These are phyloP conservation scores for Halyomorpha halys DNA, from an alignment of 1,140 invertebrate genomes.

Conservation along the genomic window DNA sequence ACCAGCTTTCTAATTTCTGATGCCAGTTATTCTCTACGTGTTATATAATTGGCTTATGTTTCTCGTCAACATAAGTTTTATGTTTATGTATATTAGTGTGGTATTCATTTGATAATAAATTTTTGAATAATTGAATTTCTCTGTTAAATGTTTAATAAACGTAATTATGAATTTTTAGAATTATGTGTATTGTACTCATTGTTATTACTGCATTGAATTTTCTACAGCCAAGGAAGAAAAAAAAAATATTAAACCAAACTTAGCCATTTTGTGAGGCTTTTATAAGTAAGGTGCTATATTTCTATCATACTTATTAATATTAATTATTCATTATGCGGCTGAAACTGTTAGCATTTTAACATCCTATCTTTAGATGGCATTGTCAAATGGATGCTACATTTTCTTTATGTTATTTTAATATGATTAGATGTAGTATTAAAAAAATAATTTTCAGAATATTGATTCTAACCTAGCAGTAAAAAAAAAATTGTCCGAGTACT, in stretches of 20 bases:
- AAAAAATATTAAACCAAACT: background rate
- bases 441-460: background rate
- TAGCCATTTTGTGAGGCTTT: background rate
- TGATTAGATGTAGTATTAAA: background rate
- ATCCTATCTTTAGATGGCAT: background rate
- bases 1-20: slow-evolving; percentile 1
- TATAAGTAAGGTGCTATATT: background rate
- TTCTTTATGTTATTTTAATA: background rate
- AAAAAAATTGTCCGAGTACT: background rate
- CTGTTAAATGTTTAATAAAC: background rate
- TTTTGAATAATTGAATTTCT: background rate
- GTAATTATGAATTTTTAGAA: slow-evolving; percentile 4
- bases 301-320: slow-evolving; percentile 1
- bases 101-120: slow-evolving; percentile 17
- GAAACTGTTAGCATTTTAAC: background rate
- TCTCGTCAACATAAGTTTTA: background rate
- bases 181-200: background rate
- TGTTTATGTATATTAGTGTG: slow-evolving; percentile 5
- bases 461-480: slow-evolving; percentile 12
- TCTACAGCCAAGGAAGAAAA: background rate
- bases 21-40: background rate
- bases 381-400: slow-evolving; percentile 17
- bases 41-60: background rate
- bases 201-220: background rate
- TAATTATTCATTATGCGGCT: background rate